Conservation (phyloP, 2,888 invertebrate genomes). For the Thereva unica region DNA sequence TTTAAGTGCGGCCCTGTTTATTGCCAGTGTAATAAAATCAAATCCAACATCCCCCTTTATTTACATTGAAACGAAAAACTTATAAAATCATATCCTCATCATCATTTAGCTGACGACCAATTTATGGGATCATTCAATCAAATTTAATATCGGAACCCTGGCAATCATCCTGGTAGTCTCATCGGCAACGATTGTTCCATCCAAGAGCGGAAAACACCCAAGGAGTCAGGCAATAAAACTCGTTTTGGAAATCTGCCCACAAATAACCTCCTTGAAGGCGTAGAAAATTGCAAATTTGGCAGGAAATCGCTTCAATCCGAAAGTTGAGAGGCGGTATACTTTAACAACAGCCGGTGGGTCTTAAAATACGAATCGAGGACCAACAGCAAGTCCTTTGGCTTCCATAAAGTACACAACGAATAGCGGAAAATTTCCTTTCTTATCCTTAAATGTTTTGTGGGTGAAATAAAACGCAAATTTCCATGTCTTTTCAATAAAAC, state of each 20-base stretch:
- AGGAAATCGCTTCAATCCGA: conserved; percentile 22
- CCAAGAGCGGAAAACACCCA: conserved; percentile 7
- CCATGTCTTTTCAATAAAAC: conserved; percentile 31
- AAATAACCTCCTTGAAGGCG: conserved; percentile 26
- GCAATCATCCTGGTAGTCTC: conserved; percentile 30
- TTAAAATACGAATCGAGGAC: conserved; percentile 10
- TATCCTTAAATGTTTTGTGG: not conserved
- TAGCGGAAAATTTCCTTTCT: not conserved
- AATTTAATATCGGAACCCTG: conserved; percentile 19
- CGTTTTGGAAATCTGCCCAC: conserved; percentile 34
- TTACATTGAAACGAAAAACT: too few relatives aligned
- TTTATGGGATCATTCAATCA: conserved; percentile 25
- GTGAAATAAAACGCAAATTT: conserved; percentile 23
- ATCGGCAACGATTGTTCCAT: conserved; percentile 25
- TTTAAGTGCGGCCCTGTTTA: too few relatives aligned
- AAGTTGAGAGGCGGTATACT: not conserved
- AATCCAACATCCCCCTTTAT: too few relatives aligned
- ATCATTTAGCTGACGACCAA: not conserved
- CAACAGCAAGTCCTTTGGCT: conserved; percentile 3
- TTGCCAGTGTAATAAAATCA: too few relatives aligned
- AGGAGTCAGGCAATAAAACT: conserved; percentile 11
- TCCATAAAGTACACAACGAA: not conserved
- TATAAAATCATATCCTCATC: too few relatives aligned
- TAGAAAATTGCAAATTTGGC: conserved; percentile 32
- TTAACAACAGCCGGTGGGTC: conserved; percentile 8